Conservation (phyloP, 2,888 invertebrate species). For the Mesopsocus fuscifrons region DNA sequence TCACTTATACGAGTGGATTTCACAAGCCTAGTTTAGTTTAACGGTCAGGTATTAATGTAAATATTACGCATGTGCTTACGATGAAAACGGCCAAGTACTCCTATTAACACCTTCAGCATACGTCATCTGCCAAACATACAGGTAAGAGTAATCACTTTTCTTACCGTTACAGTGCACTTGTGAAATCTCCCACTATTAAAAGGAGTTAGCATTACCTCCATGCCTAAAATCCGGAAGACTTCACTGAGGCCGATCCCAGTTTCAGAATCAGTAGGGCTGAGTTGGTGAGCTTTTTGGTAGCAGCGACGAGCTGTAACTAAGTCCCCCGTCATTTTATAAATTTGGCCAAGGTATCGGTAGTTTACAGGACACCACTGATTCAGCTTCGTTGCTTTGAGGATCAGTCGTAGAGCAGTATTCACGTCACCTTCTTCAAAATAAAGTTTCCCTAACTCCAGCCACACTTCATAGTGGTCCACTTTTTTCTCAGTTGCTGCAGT, state of each 20-base stretch:
- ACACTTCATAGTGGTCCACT: slow-evolving; percentile 30
- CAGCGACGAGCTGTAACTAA: slow-evolving; percentile 59
- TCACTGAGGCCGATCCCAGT: slow-evolving; percentile 58
- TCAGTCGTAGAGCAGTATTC: slow-evolving; percentile 4
- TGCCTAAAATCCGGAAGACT: slow-evolving; percentile 25
- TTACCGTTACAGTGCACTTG: too few species aligned
- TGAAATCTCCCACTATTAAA: too few species aligned
- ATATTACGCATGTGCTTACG: too few species aligned
- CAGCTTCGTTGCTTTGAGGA: slow-evolving; percentile 30
- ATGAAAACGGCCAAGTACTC: too few species aligned
- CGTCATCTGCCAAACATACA: too few species aligned
- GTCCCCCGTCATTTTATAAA: slow-evolving; percentile 45
- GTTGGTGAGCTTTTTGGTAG: slow-evolving; percentile 61
- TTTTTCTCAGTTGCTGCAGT: slow-evolving; percentile 20
- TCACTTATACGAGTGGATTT: too few species aligned
- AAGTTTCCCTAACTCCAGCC: slow-evolving; percentile 37
- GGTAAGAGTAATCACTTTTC: too few species aligned
- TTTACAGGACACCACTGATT: slow-evolving; percentile 55
- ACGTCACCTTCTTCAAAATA: slow-evolving; percentile 32
- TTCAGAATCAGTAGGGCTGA: slow-evolving; percentile 44
- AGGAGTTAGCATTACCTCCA: too few species aligned
- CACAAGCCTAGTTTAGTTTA: too few species aligned
- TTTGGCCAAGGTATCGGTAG: slow-evolving; percentile 56
- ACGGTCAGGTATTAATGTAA: too few species aligned
- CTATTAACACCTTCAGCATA: too few species aligned